phyloP scores from a whole-genome alignment of 2,888 invertebrate genomes.

The Physocephala rufipes region DNA sequence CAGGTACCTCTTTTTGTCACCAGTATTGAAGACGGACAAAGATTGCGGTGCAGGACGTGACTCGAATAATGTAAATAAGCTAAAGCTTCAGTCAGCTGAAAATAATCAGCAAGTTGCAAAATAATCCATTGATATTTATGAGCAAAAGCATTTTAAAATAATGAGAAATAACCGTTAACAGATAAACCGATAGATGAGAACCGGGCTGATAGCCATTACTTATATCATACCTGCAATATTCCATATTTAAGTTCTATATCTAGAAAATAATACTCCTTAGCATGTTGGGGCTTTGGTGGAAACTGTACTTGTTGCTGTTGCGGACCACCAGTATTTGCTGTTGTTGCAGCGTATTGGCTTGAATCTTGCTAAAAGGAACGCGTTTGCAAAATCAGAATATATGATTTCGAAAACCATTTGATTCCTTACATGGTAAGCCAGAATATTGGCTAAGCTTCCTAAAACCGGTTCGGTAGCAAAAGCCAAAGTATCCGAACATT shows the following conservation, averaged over 20 bases:
- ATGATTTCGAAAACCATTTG: no score
- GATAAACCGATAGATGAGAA: not conserved
- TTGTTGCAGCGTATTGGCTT: constrained; percentile 63
- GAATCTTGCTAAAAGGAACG: constrained; percentile 55
- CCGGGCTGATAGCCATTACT: not conserved
- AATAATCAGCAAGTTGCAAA: no score
- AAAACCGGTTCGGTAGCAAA: constrained; percentile 94
- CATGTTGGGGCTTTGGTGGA: constrained; percentile 71
- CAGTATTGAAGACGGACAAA: constrained; percentile 91
- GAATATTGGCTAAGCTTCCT: constrained; percentile 88
- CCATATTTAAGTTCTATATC: constrained; percentile 95
- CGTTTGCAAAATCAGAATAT: no score
- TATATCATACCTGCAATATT: constrained; percentile 82
- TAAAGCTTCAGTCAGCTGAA: constrained; percentile 91
- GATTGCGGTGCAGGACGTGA: constrained; percentile 90
- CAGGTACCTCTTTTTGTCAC: constrained; percentile 93
- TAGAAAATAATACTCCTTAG: constrained; percentile 86
- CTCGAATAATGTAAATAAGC: constrained; percentile 90
- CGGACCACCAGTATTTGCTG: constrained; percentile 57
- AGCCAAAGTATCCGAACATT: constrained; percentile 86
- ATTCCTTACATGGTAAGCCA: constrained; percentile 79
- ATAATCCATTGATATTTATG: not conserved
- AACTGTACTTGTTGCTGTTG: constrained; percentile 63
- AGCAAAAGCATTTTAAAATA: not conserved
- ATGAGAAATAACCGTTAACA: not conserved